A percentile compares a stretch with the other conserved stretches of the same genome.
These are phyloP conservation scores for Atrichornis clamosus DNA, from an alignment of 2,113 vertebrate species.

Conservation along the genomic window DNA sequence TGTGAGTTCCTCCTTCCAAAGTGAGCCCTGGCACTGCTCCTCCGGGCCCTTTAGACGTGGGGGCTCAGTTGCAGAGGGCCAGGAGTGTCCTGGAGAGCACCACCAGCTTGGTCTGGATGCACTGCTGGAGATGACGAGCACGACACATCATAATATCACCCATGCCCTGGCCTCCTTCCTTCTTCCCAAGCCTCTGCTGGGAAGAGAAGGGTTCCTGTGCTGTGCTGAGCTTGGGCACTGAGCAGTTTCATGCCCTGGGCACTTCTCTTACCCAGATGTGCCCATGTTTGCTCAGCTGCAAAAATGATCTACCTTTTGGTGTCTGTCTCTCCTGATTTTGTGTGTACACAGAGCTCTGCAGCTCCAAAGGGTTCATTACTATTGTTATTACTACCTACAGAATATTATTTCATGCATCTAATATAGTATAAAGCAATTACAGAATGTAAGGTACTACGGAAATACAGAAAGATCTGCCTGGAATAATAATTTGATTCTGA, in stretches of 20 bases:
- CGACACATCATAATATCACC: fast-evolving
- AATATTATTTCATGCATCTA: slow-evolving; percentile 39
- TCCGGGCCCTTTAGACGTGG: not conserved
- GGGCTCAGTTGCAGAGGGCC: not conserved
- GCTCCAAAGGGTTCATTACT: not conserved
- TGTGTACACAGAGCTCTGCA: not conserved
- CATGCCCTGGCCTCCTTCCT: not conserved
- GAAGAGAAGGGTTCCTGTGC: not conserved
- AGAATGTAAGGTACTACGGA: not conserved
- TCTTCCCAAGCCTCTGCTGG: not conserved
- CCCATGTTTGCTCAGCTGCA: fast-evolving
- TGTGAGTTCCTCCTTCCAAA: not conserved
- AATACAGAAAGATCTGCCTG: slow-evolving; percentile 27
- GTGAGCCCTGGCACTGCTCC: not conserved
- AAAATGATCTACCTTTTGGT: not conserved
- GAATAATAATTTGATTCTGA: slow-evolving; percentile 40
- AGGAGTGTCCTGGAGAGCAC: not conserved
- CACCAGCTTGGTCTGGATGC: not conserved
- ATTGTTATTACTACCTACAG: not conserved
- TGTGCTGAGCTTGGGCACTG: not conserved
- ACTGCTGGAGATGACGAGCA: fast-evolving
- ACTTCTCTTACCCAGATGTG: not conserved
- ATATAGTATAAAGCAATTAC: slow-evolving; percentile 43
- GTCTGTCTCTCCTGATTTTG: not conserved
- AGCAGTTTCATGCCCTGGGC: no score